phyloP scores from a whole-genome alignment of 2,888 invertebrate species.

The Drosophila anomalipes region DNA sequence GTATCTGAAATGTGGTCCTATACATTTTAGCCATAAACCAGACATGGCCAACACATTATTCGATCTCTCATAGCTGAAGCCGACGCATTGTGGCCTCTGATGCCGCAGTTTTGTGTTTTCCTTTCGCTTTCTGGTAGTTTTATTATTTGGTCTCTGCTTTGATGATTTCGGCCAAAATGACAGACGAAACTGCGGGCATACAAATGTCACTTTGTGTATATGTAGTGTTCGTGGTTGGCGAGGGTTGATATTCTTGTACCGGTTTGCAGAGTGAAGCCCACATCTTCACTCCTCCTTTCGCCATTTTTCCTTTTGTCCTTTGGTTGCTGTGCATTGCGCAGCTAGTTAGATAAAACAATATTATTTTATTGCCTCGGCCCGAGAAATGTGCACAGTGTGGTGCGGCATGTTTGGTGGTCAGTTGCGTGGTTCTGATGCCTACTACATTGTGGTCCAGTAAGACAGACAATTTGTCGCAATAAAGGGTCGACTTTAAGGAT shows the following conservation, averaged over 20 bases:
- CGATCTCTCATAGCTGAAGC: conserved; percentile 43
- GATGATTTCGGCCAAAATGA: conserved; percentile 47
- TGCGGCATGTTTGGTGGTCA: conserved; percentile 38
- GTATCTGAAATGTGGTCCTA: conserved; percentile 8
- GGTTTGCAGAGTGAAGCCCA: not conserved
- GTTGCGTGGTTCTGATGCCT: conserved; percentile 14
- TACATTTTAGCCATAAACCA: conserved; percentile 26
- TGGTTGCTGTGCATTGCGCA: conserved; percentile 46
- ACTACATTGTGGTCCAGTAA: conserved; percentile 25
- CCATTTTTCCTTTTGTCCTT: conserved; percentile 11
- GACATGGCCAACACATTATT: conserved; percentile 43
- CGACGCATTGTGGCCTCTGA: conserved; percentile 39
- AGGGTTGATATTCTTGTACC: conserved; percentile 18
- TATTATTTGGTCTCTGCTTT: conserved; percentile 63
- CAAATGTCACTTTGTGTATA: conserved; percentile 54
- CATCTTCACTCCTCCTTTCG: not conserved
- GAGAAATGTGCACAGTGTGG: conserved; percentile 12
- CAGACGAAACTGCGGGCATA: conserved; percentile 58
- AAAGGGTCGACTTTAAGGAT: conserved; percentile 33
- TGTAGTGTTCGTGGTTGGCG: conserved; percentile 19
- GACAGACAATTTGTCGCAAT: conserved; percentile 43
- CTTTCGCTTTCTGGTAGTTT: conserved; percentile 55
- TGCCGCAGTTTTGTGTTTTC: conserved; percentile 40
- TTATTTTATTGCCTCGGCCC: conserved; percentile 70
- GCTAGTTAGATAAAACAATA: conserved; percentile 75